These are phyloP conservation scores for Mallotus villosus DNA, from an alignment of 2,797 vertebrate species.

Conservation along the genomic window DNA sequence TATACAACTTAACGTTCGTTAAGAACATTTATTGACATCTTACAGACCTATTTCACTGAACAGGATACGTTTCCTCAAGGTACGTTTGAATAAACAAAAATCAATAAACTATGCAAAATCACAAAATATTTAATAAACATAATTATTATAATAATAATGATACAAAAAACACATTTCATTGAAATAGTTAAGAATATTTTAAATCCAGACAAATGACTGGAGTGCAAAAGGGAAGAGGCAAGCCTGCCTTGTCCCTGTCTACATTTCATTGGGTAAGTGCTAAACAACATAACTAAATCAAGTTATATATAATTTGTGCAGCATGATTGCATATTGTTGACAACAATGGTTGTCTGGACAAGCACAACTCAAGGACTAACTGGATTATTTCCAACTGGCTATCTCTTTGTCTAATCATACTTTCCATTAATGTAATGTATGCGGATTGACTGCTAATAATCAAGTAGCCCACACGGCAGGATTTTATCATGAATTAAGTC, in stretches of 20 bases:
- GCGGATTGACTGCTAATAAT: background rate
- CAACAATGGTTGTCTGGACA: background rate
- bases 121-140: too few relatives aligned
- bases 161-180: background rate
- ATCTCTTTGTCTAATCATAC: background rate
- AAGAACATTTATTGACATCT: background rate
- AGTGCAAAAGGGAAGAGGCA: background rate
- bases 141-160: background rate
- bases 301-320: too few relatives aligned
- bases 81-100: too few relatives aligned
- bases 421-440: background rate
- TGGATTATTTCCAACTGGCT: background rate
- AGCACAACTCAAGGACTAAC: background rate
- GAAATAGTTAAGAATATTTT: background rate
- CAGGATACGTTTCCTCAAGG: too few relatives aligned
- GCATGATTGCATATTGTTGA: background rate
- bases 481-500: background rate
- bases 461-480: background rate
- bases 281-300: background rate
- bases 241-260: background rate
- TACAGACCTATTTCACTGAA: too few relatives aligned
- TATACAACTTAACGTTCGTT: background rate
- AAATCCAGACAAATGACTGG: background rate
- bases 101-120: too few relatives aligned
- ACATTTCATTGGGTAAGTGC: background rate